phyloP scores from a whole-genome alignment of 1,140 invertebrate genomes.

The Apocrypta bakeri region DNA sequence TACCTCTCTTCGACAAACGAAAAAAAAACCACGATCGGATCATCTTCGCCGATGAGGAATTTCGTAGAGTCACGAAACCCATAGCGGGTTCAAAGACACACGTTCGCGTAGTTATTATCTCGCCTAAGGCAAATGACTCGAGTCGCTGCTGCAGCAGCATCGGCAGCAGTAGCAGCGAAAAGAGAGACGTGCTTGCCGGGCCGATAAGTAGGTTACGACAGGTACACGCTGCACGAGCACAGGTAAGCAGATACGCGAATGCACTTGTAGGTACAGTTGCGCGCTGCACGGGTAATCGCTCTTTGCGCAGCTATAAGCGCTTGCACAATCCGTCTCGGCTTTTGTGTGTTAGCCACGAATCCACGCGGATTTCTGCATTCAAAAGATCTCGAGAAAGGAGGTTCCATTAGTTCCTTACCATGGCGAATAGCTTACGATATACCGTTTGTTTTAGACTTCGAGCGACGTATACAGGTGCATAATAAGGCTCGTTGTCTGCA shows the following conservation, averaged over 20 bases:
- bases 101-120: neutral
- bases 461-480: neutral
- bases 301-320: neutral
- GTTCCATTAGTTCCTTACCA: constrained; percentile 1
- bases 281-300: neutral
- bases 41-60: neutral
- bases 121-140: neutral
- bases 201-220: constrained; percentile 57
- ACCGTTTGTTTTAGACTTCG: neutral
- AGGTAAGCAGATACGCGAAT: constrained; percentile 29
- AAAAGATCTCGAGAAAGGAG: neutral
- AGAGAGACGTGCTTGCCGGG: neutral
- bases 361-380: neutral
- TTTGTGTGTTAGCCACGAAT: neutral
- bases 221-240: constrained; percentile 32
- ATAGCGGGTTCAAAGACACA: neutral
- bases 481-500: neutral
- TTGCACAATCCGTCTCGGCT: constrained; percentile 6
- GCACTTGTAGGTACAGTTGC: constrained; percentile 13
- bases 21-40: neutral
- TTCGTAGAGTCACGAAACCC: neutral
- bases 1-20: neutral
- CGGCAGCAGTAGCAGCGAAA: neutral
- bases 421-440: no score
- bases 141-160: neutral